Percentiles rank a stretch among this genome's conserved stretches.
phyloP scores from a whole-genome alignment of 2,113 vertebrate species.

The Alexandromys fortis region DNA sequence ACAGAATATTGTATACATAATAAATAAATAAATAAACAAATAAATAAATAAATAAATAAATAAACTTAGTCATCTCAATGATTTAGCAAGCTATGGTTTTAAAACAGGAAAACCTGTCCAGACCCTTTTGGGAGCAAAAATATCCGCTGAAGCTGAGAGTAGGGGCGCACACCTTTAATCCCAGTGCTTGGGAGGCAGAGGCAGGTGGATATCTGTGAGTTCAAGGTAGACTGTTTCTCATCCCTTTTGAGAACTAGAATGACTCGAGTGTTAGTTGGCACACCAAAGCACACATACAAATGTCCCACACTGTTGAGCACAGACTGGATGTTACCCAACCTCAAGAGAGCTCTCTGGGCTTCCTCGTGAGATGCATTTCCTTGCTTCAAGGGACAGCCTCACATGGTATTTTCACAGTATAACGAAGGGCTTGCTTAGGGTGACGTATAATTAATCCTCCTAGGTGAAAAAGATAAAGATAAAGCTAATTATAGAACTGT shows the following conservation, averaged over 20 bases:
- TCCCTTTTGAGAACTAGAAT: conserved; percentile 53
- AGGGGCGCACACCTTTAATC: background rate
- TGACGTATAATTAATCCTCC: conserved; percentile 42
- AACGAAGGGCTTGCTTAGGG: conserved; percentile 2
- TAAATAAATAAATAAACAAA: too few relatives aligned
- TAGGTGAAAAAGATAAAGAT: conserved; percentile 18
- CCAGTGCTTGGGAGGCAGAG: background rate
- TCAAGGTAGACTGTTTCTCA: background rate
- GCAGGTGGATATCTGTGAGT: background rate
- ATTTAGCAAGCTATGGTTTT: background rate
- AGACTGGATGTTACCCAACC: conserved; percentile 34
- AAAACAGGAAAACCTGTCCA: background rate
- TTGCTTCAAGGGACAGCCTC: conserved; percentile 39
- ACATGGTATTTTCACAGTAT: conserved; percentile 20
- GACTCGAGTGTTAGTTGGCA: background rate
- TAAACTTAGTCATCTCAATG: background rate
- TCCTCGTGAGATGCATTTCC: conserved; percentile 17
- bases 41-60: too few relatives aligned
- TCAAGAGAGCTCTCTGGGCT: conserved; percentile 13
- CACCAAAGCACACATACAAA: conserved; percentile 32
- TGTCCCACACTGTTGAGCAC: background rate
- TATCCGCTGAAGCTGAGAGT: background rate
- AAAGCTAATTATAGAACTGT: background rate
- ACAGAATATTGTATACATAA: too few relatives aligned
- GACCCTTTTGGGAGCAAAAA: background rate